Percentiles rank a stretch among this genome's conserved stretches.
Evolutionary conservation across 2,888 invertebrate species (phyloP).

Genomic region (Melikaiella ostensackeni): DNA sequence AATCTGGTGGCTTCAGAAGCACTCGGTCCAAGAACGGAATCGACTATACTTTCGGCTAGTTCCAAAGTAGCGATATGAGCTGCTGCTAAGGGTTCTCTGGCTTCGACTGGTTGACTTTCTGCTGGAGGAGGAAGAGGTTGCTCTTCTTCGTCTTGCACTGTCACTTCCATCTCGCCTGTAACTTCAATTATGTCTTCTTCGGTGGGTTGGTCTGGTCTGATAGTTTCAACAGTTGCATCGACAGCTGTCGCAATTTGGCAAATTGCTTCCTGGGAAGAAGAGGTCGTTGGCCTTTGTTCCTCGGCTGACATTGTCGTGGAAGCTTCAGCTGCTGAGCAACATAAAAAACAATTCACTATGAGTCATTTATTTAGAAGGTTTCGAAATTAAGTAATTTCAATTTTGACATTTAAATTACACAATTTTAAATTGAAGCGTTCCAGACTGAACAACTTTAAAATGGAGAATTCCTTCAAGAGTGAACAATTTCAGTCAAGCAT

Average conservation of each 20-base stretch:
- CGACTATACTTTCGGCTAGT: slow-evolving; percentile 76
- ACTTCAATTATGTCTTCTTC: slow-evolving; percentile 63
- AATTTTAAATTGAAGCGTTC: no score
- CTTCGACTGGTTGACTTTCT: slow-evolving; percentile 60
- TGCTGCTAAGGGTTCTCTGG: slow-evolving; percentile 63
- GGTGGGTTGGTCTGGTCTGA: slow-evolving; percentile 62
- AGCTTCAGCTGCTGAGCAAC: slow-evolving; percentile 60
- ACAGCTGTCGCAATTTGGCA: slow-evolving; percentile 62
- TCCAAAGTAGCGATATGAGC: slow-evolving; percentile 69
- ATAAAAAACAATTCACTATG: no score
- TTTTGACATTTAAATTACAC: no score
- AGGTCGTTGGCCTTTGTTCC: slow-evolving; percentile 63
- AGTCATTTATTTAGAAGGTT: no score
- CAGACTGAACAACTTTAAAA: no score
- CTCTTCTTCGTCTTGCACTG: slow-evolving; percentile 72
- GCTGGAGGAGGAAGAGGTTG: slow-evolving; percentile 65
- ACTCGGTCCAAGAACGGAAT: slow-evolving; percentile 74
- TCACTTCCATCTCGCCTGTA: slow-evolving; percentile 74
- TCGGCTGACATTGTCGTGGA: slow-evolving; percentile 64
- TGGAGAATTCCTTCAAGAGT: no score
- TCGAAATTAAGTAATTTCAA: no score
- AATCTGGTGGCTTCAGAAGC: slow-evolving; percentile 67
- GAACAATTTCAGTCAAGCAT: no score
- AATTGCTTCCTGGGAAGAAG: slow-evolving; percentile 63
- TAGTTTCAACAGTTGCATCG: slow-evolving; percentile 66